Evolutionary conservation across 2,113 vertebrate species (phyloP).

Genomic region (Gopherus evgoodei): DNA sequence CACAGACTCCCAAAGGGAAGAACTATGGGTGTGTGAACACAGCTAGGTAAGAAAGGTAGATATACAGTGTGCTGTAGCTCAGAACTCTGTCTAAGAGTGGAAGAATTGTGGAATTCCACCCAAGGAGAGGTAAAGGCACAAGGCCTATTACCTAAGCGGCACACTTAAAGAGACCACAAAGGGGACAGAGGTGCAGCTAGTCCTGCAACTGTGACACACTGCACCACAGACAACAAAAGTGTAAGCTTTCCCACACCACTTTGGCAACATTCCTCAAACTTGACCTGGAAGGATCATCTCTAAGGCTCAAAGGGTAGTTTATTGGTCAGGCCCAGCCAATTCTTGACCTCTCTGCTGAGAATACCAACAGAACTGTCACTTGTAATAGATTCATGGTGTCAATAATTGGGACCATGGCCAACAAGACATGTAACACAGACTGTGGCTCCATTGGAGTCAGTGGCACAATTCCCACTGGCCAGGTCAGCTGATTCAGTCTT

Average conservation of each 20-base stretch:
- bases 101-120: background rate
- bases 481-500: background rate
- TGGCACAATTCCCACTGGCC: background rate
- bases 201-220: background rate
- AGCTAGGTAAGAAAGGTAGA: background rate
- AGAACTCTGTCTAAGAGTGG: background rate
- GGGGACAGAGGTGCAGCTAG: background rate
- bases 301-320: background rate
- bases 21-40: background rate
- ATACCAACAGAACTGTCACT: background rate
- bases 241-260: background rate
- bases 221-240: accelerated
- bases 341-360: too few relatives aligned
- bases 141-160: background rate
- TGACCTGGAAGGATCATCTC: background rate
- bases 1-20: background rate
- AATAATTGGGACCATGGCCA: background rate
- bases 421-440: background rate
- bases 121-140: background rate
- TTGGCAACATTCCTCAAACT: background rate
- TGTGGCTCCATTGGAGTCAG: background rate
- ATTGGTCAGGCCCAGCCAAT: accelerated
- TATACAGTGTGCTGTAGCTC: too few relatives aligned
- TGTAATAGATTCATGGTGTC: background rate
- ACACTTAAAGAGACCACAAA: accelerated